Evolutionary conservation across 1,140 invertebrate species (phyloP).

Genomic region (Dreissena rostriformis): DNA sequence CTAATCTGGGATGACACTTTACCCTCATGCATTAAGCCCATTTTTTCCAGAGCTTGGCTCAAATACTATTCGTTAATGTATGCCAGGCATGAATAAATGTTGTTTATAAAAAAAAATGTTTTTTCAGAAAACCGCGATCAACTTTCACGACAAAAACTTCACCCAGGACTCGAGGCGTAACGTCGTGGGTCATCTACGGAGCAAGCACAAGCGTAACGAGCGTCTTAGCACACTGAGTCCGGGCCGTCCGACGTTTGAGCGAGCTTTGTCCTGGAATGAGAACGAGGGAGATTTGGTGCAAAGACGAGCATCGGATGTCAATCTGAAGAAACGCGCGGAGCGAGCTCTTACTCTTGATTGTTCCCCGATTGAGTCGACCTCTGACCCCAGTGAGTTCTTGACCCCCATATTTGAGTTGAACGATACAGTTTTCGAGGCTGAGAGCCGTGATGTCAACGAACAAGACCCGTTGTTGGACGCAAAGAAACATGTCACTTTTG

Average conservation of each 20-base stretch:
- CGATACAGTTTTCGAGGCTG: conserved; percentile 32
- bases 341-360: conserved; percentile 23
- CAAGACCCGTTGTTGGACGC: no score
- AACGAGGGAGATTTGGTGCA: conserved; percentile 7
- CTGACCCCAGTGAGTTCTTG: not conserved
- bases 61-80: no score
- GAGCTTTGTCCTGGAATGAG: conserved; percentile 26
- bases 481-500: no score
- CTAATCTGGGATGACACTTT: no score
- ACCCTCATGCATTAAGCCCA: no score
- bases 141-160: conserved; percentile 44
- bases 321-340: conserved; percentile 17
- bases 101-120: not conserved
- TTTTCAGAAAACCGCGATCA: conserved; percentile 23
- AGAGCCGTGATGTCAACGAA: not conserved
- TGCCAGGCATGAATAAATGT: no score
- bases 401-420: conserved; percentile 23
- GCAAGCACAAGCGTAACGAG: conserved; percentile 36
- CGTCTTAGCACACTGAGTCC: conserved; percentile 13
- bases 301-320: conserved; percentile 21
- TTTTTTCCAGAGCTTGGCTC: no score
- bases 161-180: conserved; percentile 18
- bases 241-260: not conserved
- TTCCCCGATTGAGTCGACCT: conserved; percentile 11
- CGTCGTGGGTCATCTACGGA: conserved; percentile 10